These are phyloP conservation scores for Riptortus pedestris DNA, from an alignment of 1,140 invertebrate species.

Conservation along the genomic window DNA sequence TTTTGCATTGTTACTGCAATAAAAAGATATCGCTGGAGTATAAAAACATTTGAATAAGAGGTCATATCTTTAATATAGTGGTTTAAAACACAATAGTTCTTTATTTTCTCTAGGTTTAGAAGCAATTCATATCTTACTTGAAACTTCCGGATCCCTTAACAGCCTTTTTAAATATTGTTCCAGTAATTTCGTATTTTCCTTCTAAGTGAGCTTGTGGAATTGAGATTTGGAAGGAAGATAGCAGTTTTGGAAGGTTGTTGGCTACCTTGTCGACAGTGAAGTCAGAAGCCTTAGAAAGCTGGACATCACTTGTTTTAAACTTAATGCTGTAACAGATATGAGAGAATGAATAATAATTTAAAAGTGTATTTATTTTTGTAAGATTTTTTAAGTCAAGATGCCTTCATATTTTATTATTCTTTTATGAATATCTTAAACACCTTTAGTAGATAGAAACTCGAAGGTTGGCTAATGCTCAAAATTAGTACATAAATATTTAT, in stretches of 20 bases:
- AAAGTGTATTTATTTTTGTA: no score
- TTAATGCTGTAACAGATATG: not conserved
- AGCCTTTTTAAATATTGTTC: constrained; percentile 8
- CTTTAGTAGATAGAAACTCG: no score
- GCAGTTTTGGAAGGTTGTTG: constrained; percentile 10
- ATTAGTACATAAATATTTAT: no score
- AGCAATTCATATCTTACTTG: constrained; percentile 11
- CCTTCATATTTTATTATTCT: no score
- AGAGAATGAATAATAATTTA: no score
- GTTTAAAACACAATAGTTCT: not conserved
- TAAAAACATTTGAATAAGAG: not conserved
- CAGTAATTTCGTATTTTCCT: constrained; percentile 21
- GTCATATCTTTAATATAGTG: not conserved
- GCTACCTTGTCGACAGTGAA: constrained; percentile 19
- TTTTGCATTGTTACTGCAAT: not conserved
- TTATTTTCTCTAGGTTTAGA: not conserved
- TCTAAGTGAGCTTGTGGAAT: constrained; percentile 9
- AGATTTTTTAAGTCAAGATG: no score
- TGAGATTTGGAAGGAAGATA: constrained; percentile 12
- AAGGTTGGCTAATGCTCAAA: no score
- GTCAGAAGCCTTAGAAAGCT: constrained; percentile 14
- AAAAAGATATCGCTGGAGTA: not conserved
- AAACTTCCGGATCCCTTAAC: constrained; percentile 19
- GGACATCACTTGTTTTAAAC: not conserved
- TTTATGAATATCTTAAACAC: no score